Conservation (phyloP, 2,888 invertebrate species). For the Lamproptera curius region DNA sequence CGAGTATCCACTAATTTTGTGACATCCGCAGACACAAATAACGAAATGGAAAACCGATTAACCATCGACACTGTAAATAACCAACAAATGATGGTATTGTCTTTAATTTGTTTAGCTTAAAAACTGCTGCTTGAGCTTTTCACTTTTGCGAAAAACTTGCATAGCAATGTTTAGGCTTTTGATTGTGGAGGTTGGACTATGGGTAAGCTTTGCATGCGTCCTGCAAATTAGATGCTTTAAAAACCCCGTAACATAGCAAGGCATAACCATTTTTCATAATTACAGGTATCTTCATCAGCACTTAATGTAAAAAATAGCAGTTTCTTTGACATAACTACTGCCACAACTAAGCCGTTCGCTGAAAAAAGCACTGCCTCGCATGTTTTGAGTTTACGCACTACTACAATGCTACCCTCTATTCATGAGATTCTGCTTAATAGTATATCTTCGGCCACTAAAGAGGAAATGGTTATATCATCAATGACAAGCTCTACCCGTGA, state of each 20-base stretch:
- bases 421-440: constrained; percentile 80
- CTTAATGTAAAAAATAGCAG: constrained; percentile 72
- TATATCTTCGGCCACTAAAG: constrained; percentile 79
- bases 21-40: constrained; percentile 78
- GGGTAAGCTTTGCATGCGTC: constrained; percentile 55
- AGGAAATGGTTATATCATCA: constrained; percentile 76
- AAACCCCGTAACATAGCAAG: constrained; percentile 45
- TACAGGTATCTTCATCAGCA: constrained; percentile 74
- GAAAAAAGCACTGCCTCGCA: constrained; percentile 77
- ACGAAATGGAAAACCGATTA: constrained; percentile 75
- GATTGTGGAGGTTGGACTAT: constrained; percentile 35
- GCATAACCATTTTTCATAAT: constrained; percentile 71
- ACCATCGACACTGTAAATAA: constrained; percentile 77
- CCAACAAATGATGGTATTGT: constrained; percentile 74
- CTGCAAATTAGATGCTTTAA: constrained; percentile 48
- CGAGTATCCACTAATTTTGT: constrained; percentile 83
- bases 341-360: constrained; percentile 64
- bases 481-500: constrained; percentile 72
- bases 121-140: constrained; percentile 65
- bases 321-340: constrained; percentile 68
- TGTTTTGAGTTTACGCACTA: constrained; percentile 76
- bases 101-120: constrained; percentile 73
- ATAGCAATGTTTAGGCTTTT: constrained; percentile 37
- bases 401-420: constrained; percentile 78
- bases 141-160: constrained; percentile 43